A percentile compares a stretch with the other conserved stretches of the same genome.
Conservation (phyloP, 2,797 vertebrate species). For the Pteropus rufus region DNA sequence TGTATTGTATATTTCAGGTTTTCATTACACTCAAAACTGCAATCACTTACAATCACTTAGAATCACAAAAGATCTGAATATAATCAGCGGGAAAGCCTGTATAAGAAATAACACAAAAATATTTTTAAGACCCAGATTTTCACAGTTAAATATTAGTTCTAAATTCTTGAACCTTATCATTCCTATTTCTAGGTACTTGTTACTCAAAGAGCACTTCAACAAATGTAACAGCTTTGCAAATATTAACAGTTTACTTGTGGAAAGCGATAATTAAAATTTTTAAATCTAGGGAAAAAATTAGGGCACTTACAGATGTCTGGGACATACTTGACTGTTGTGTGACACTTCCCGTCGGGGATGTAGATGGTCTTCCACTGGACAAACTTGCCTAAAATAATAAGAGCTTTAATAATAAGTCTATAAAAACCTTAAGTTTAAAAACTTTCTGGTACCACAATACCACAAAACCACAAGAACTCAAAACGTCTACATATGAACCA, state of each 20-base stretch:
- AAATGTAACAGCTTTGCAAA: slow-evolving; percentile 6
- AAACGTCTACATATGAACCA: background rate
- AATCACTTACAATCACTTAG: slow-evolving; percentile 43
- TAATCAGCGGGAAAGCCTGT: background rate
- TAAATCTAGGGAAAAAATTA: slow-evolving; percentile 62
- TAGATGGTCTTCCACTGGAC: slow-evolving; percentile 88
- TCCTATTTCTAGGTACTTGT: background rate
- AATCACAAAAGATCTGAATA: background rate
- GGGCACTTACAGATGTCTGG: slow-evolving; percentile 89
- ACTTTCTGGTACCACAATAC: background rate
- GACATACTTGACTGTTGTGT: slow-evolving; percentile 89
- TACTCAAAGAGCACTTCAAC: slow-evolving; percentile 11
- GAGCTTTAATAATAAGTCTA: slow-evolving; percentile 73
- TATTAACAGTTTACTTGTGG: slow-evolving; percentile 14
- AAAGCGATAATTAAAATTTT: slow-evolving; percentile 39
- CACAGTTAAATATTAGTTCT: slow-evolving; percentile 13
- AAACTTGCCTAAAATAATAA: slow-evolving; percentile 88
- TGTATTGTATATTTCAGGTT: background rate
- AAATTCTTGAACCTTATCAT: background rate
- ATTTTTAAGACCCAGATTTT: slow-evolving; percentile 43
- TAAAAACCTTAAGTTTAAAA: slow-evolving; percentile 66
- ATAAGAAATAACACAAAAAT: slow-evolving; percentile 17
- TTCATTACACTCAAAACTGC: slow-evolving; percentile 26
- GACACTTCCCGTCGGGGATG: slow-evolving; percentile 88
- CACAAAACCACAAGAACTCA: slow-evolving; percentile 4